These are phyloP conservation scores for Eueides isabella DNA, from an alignment of 1,140 invertebrate genomes.

Conservation along the genomic window DNA sequence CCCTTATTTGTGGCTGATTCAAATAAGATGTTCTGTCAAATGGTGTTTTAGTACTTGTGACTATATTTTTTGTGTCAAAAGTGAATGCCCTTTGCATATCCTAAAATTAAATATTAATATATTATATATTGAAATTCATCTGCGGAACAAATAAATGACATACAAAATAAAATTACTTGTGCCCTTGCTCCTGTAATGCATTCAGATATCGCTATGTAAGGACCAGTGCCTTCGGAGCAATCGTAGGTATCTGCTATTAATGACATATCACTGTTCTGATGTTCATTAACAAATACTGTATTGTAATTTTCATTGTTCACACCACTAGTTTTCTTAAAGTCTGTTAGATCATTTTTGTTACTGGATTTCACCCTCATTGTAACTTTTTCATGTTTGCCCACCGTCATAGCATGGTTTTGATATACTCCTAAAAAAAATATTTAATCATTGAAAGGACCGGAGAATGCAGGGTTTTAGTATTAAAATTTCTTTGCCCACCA, in stretches of 20 bases:
- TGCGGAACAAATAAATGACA: background rate
- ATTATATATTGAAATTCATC: background rate
- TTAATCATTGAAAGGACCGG: background rate
- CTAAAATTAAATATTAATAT: slow-evolving; percentile 34
- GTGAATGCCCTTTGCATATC: slow-evolving; percentile 58
- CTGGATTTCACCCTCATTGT: background rate
- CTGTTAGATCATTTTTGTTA: background rate
- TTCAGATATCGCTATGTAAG: slow-evolving; percentile 93
- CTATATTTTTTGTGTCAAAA: slow-evolving; percentile 64
- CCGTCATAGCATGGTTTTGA: slow-evolving; percentile 29
- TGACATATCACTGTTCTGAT: slow-evolving; percentile 16
- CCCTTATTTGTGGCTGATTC: slow-evolving; percentile 64
- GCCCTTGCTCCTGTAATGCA: slow-evolving; percentile 91
- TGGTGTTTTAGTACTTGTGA: slow-evolving; percentile 49
- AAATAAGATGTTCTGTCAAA: slow-evolving; percentile 54
- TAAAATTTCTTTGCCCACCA: background rate
- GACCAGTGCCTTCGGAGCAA: slow-evolving; percentile 78
- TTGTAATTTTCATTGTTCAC: slow-evolving; percentile 22
- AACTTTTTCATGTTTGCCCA: slow-evolving; percentile 12
- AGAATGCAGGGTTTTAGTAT: too few species aligned
- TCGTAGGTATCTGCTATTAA: slow-evolving; percentile 46
- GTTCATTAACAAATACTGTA: background rate
- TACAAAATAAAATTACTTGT: slow-evolving; percentile 51
- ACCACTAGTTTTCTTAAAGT: background rate
- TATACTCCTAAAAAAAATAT: slow-evolving; percentile 27